Evolutionary conservation across 92 coral and sea anemone genomes (phyloP), one percentile per base, ranked within the genome.

Genomic region (Diadumene lineata): DNA sequence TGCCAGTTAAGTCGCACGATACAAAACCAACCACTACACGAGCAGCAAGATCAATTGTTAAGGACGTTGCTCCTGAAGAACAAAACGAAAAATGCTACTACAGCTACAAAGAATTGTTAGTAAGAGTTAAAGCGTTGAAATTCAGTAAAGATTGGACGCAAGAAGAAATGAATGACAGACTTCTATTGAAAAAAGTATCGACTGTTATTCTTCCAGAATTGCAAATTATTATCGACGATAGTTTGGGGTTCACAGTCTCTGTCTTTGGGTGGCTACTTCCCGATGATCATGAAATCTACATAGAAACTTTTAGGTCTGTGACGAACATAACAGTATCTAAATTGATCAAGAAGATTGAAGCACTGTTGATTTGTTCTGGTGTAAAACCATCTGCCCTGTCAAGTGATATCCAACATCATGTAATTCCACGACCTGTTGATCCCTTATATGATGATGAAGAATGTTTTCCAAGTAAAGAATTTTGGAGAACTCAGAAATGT

Each of bases 251-350:
- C 68, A 60, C 84, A 34, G 50, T 77, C 43, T 62, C 80, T 46
- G 82, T 83, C 1, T 84, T 56, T 74, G 93, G 89, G 61, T 88
- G 89, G 85, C 63, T 38, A 19, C 87, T 84, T 31, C 76, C 85
- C 10, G 84, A 79, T 16, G 84, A 88, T 44, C 89, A 88, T 68
- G 73, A 68, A 28, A 34, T 88, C 1, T 88, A 88, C 50, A 38
- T 27, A 0, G 34, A 33, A 24, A 80, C 50, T 73, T 67, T 67
- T 0, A 81, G 84, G 53, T 84, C 84, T 57, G 53, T 68, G 0
- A 16, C 31, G 0, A 88, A 88, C 22, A 81, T 77, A 1, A 81
- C 87, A 27, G 74, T 86, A 17, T 81, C 91, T 50, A 57, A 82
- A 4, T 81, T 81, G 6, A n/a, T 77, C 4, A 67, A 69, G 77